Conservation (phyloP, 2,797 vertebrate genomes). For the Brachymystax lenok region DNA sequence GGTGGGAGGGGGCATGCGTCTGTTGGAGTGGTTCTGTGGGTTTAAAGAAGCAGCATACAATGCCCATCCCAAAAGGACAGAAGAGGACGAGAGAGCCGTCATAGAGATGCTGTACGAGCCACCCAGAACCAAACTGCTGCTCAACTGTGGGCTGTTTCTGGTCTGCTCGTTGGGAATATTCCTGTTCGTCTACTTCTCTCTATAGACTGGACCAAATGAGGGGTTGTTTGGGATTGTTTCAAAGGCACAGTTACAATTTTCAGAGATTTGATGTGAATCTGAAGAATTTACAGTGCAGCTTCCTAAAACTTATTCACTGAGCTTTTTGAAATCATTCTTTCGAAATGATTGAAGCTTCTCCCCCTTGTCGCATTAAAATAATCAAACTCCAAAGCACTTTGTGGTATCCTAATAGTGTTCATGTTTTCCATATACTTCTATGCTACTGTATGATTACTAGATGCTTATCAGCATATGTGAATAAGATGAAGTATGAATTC, state of each 20-base stretch:
- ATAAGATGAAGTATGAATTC: neutral
- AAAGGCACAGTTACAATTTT: constrained; percentile 29
- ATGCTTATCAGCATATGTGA: neutral
- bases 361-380: constrained; percentile 23
- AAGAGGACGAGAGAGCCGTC: constrained; percentile 80
- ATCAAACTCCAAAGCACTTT: constrained; percentile 8
- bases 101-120: constrained; percentile 91
- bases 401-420: constrained; percentile 2
- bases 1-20: constrained; percentile 67
- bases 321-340: constrained; percentile 55
- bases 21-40: constrained; percentile 88
- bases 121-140: constrained; percentile 83
- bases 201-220: constrained; percentile 73
- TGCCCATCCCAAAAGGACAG: constrained; percentile 67
- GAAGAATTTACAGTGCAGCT: constrained; percentile 73
- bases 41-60: constrained; percentile 77
- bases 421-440: neutral
- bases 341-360: constrained; percentile 49
- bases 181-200: constrained; percentile 97
- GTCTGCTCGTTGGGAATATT: constrained; percentile 92
- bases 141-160: constrained; percentile 84
- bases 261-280: constrained; percentile 47
- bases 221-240: constrained; percentile 10
- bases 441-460: neutral
- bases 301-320: constrained; percentile 50